These are phyloP conservation scores for Maccullochella peelii DNA, from an alignment of 2,113 vertebrate genomes.

Conservation along the genomic window DNA sequence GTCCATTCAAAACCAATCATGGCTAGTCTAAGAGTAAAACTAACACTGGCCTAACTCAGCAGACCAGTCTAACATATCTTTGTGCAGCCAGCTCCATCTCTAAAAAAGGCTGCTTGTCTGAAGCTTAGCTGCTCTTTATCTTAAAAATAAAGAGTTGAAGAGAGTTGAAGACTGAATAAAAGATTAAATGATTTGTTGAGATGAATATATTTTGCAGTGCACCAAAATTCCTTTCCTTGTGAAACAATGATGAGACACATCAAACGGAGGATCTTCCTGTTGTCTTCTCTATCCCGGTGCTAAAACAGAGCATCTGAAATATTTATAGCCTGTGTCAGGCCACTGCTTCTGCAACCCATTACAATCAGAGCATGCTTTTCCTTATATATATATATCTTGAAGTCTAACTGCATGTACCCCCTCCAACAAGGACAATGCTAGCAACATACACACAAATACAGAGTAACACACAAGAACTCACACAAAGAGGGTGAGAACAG, in stretches of 20 bases:
- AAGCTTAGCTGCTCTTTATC: constrained; percentile 9
- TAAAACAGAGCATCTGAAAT: constrained; percentile 82
- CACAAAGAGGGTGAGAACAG: neutral
- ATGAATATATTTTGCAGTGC: constrained; percentile 19
- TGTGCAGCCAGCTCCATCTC: neutral
- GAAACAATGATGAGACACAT: constrained; percentile 67
- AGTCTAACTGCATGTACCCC: neutral
- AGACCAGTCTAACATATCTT: neutral
- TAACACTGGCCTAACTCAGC: neutral
- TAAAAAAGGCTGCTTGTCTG: neutral
- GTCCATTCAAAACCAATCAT: neutral
- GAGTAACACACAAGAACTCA: neutral
- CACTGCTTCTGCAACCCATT: constrained; percentile 73
- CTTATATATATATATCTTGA: constrained; percentile 19
- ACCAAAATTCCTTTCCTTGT: constrained; percentile 24
- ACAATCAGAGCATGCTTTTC: constrained; percentile 72
- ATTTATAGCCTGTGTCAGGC: constrained; percentile 82
- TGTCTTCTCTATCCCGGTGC: constrained; percentile 66
- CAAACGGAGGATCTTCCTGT: constrained; percentile 77
- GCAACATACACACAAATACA: neutral
- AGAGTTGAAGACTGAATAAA: constrained; percentile 20
- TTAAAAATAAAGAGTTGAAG: constrained; percentile 38
- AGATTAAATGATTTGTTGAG: constrained; percentile 22
- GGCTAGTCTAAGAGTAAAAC: neutral
- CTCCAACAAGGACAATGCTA: neutral